A percentile compares a stretch with the other conserved stretches of the same genome.
These are phyloP conservation scores for Perithous albicinctus DNA, from an alignment of 2,888 invertebrate species.

Conservation along the genomic window DNA sequence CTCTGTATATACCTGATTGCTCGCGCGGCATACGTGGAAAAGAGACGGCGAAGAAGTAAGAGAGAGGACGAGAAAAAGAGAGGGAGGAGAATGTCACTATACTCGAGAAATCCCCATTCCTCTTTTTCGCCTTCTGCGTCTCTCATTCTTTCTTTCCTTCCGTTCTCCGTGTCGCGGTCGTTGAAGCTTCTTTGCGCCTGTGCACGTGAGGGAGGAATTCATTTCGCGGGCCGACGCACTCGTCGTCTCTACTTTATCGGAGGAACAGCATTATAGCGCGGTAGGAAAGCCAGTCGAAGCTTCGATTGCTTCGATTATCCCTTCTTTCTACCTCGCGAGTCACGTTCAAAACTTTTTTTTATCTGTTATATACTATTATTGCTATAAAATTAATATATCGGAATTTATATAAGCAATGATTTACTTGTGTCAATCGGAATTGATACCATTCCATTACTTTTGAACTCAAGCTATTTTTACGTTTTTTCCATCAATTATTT, in stretches of 20 bases:
- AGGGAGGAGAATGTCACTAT: constrained; percentile 9
- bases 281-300: constrained; percentile 53
- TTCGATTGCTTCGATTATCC: constrained; percentile 84
- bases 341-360: constrained; percentile 7
- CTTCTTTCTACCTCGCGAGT: constrained; percentile 75
- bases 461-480: no score
- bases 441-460: no score
- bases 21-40: constrained; percentile 2
- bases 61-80: background rate
- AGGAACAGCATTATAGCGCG: constrained; percentile 57
- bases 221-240: constrained; percentile 84
- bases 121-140: constrained; percentile 61
- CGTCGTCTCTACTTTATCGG: constrained; percentile 73
- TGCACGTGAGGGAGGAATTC: constrained; percentile 80
- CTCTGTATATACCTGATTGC: constrained; percentile 32
- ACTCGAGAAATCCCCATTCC: constrained; percentile 63
- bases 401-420: no score
- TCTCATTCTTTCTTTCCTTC: constrained; percentile 54
- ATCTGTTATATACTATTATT: background rate
- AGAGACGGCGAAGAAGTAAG: background rate
- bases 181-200: constrained; percentile 60
- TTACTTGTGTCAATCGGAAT: no score
- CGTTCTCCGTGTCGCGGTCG: constrained; percentile 39
- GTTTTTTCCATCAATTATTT: no score
- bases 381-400: no score